Percentiles rank a stretch among this genome's conserved stretches.
Evolutionary conservation across 2,113 vertebrate species (phyloP).

Genomic region (Leucoraja erinaceus): DNA sequence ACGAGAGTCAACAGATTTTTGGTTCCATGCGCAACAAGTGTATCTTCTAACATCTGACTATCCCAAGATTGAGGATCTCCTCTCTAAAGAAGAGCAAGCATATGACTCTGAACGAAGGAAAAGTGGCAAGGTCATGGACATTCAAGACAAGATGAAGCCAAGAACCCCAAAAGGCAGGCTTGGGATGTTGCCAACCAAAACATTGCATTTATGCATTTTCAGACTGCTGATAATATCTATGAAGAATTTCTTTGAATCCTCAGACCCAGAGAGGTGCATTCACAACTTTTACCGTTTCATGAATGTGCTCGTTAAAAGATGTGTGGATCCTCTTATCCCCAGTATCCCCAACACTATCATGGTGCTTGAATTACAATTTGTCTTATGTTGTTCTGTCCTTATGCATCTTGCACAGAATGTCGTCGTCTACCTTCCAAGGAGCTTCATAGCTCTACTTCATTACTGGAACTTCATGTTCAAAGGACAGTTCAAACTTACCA

Average conservation of each 20-base stretch:
- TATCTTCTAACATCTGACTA: constrained; percentile 56
- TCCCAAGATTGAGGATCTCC: constrained; percentile 57
- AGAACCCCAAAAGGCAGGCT: constrained; percentile 54
- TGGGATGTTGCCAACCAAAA: constrained; percentile 62
- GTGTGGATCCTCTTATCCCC: constrained; percentile 53
- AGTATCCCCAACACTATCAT: constrained; percentile 59
- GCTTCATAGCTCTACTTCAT: constrained; percentile 62
- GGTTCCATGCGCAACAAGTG: constrained; percentile 58
- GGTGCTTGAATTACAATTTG: constrained; percentile 63
- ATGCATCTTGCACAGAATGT: constrained; percentile 53
- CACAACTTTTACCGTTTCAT: constrained; percentile 65
- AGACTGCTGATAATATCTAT: constrained; percentile 60
- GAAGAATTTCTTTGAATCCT: constrained; percentile 55
- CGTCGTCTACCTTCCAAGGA: constrained; percentile 60
- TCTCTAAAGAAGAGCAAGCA: constrained; percentile 55
- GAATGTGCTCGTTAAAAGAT: constrained; percentile 61
- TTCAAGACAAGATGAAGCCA: constrained; percentile 41
- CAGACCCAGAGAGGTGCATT: constrained; percentile 56
- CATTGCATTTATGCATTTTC: constrained; percentile 61
- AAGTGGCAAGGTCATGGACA: background rate
- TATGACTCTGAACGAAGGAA: constrained; percentile 53
- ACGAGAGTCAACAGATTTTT: constrained; percentile 65
- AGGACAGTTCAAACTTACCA: constrained; percentile 44
- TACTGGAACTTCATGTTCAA: constrained; percentile 65
- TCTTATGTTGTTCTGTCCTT: constrained; percentile 58